Conservation (phyloP, 1,140 invertebrate species). For the Riptortus pedestris region DNA sequence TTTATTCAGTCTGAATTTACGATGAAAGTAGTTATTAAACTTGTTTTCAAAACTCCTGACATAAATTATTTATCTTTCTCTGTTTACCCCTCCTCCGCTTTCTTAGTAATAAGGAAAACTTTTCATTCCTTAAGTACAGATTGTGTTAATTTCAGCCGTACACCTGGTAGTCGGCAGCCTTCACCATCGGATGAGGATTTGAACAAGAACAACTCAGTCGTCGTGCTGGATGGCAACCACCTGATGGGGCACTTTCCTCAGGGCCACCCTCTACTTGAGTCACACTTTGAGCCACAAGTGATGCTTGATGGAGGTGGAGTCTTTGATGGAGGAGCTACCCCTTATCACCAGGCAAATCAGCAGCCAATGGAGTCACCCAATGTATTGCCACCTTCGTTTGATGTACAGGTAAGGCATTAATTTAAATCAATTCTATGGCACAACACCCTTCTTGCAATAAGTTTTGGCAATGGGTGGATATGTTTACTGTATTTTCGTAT, state of each 20-base stretch:
- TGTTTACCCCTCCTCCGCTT: no score
- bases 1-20: no score
- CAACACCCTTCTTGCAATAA: no score
- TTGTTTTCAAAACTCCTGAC: no score
- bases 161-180: slow-evolving; percentile 78
- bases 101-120: no score
- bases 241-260: slow-evolving; percentile 44
- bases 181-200: slow-evolving; percentile 78
- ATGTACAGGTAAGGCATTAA: slow-evolving; percentile 41
- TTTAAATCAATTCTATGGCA: no score
- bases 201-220: slow-evolving; percentile 43
- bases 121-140: neutral
- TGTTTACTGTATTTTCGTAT: no score
- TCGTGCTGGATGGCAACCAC: slow-evolving; percentile 39
- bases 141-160: slow-evolving; percentile 50
- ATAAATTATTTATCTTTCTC: no score
- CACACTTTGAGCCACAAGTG: slow-evolving; percentile 33
- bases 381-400: slow-evolving; percentile 40
- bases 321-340: slow-evolving; percentile 25
- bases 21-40: no score
- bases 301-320: slow-evolving; percentile 27
- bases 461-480: no score
- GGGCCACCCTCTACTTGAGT: slow-evolving; percentile 36
- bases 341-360: slow-evolving; percentile 42
- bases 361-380: slow-evolving; percentile 42